Conservation (phyloP, 53 echinoderm and acorn worm genomes). For the Paracentrotus lividus region DNA sequence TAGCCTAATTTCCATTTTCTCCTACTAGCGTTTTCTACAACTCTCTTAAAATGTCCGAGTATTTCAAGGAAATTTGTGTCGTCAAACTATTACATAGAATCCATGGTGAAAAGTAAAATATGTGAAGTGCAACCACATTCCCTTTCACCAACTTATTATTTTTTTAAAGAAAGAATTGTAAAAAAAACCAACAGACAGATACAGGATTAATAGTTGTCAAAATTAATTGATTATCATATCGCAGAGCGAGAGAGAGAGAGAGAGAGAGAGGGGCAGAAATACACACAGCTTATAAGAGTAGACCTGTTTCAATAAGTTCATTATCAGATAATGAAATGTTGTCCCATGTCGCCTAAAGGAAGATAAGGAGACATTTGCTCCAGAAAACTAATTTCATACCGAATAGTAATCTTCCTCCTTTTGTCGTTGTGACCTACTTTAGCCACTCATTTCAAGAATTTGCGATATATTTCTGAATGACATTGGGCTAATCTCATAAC, state of each 20-base stretch:
- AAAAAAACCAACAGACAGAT: background rate
- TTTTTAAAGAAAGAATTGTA: no score
- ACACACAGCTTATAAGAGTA: background rate
- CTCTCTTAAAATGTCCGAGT: no score
- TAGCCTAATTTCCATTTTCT: no score
- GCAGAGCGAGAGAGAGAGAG: background rate
- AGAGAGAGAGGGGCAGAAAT: background rate
- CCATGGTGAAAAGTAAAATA: no score
- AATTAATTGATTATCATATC: background rate
- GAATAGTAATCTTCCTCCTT: background rate
- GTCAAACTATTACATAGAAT: no score
- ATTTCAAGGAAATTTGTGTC: no score
- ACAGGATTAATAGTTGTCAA: background rate
- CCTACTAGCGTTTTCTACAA: no score
- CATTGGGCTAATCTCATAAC: constrained; percentile 6
- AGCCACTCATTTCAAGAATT: constrained; percentile 1
- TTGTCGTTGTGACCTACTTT: constrained; percentile 28
- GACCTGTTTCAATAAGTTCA: background rate
- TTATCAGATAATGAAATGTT: background rate
- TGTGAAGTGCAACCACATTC: no score
- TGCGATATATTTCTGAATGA: background rate
- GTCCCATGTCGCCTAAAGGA: background rate
- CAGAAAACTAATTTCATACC: constrained; percentile 5
- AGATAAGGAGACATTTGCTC: constrained; percentile 15
- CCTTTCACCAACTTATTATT: no score